Evolutionary conservation across 2,888 invertebrate species (phyloP).

Genomic region (Sesamia inferens): DNA sequence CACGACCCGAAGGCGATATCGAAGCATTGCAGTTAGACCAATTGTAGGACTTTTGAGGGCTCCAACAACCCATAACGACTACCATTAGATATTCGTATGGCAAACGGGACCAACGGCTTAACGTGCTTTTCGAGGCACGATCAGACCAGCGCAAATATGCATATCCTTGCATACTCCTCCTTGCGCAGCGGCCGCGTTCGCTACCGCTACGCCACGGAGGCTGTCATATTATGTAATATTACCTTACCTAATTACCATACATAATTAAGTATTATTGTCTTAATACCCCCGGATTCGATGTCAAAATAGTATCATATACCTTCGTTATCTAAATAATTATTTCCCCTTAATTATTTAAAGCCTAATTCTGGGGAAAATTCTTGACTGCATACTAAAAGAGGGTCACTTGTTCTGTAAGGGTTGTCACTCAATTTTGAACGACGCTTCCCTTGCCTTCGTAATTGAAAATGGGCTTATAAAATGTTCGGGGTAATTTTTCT

Average conservation of each 20-base stretch:
- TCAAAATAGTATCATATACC: slow-evolving; percentile 35
- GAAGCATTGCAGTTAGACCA: no score
- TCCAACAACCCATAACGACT: no score
- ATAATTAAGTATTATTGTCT: slow-evolving; percentile 11
- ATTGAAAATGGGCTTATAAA: slow-evolving; percentile 60
- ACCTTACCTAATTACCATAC: not conserved
- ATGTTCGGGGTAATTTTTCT: slow-evolving; percentile 41
- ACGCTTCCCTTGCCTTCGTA: slow-evolving; percentile 37
- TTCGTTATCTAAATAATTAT: slow-evolving; percentile 50
- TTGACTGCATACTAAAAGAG: slow-evolving; percentile 55
- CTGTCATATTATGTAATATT: no score
- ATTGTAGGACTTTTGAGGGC: no score
- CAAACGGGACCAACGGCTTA: no score
- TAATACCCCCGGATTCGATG: slow-evolving; percentile 12
- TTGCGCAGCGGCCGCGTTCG: no score
- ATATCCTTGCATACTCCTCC: no score
- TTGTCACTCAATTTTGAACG: slow-evolving; percentile 64
- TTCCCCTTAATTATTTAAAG: slow-evolving; percentile 54
- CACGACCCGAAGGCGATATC: no score
- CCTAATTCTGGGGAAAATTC: slow-evolving; percentile 46
- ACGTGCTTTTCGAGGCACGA: no score
- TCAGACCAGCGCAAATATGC: no score
- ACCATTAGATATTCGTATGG: no score
- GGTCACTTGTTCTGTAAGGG: slow-evolving; percentile 47
- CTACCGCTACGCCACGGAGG: no score